A percentile compares a stretch with the other conserved stretches of the same genome.
These are phyloP conservation scores for Drosophila subquinaria DNA, from an alignment of 2,888 invertebrate genomes.

Conservation along the genomic window DNA sequence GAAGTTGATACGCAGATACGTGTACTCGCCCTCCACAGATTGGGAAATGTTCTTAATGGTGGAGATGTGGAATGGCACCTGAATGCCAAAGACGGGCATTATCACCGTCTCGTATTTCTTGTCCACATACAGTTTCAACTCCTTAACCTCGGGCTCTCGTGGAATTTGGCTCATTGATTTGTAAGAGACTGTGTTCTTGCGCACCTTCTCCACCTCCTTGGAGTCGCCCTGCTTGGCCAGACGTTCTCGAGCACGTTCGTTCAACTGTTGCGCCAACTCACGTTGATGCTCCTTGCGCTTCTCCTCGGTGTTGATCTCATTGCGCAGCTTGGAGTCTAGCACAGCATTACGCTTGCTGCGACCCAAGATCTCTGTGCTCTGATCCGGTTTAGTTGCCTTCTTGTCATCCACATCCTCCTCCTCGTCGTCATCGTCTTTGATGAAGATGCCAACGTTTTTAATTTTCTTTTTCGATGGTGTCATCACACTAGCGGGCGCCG, in stretches of 20 bases:
- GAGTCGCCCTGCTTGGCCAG: constrained; percentile 94
- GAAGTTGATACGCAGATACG: constrained; percentile 98
- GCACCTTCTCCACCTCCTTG: constrained; percentile 94
- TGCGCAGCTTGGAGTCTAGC: constrained; percentile 96
- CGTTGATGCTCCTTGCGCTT: constrained; percentile 98
- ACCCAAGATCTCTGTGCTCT: constrained; percentile 85
- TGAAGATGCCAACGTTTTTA: constrained; percentile 97
- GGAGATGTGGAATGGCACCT: constrained; percentile 99
- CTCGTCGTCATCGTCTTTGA: constrained; percentile 95
- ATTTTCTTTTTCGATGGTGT: constrained; percentile 97
- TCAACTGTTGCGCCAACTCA: constrained; percentile 95
- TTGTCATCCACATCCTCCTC: constrained; percentile 92
- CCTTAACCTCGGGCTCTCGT: constrained; percentile 95
- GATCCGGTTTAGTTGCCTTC: constrained; percentile 91
- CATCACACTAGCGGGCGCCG: constrained; percentile 93
- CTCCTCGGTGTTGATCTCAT: constrained; percentile 98
- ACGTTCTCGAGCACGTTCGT: constrained; percentile 96
- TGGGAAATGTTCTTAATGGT: constrained; percentile 99
- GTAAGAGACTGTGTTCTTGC: constrained; percentile 98
- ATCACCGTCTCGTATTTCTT: constrained; percentile 99
- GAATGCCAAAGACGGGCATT: constrained; percentile 97
- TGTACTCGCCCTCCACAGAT: constrained; percentile 98
- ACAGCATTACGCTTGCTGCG: constrained; percentile 95
- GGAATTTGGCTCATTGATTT: constrained; percentile 97
- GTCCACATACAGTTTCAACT: constrained; percentile 97